Evolutionary conservation across 2,113 vertebrate species (phyloP), one percentile per base, ranked within the genome.

Genomic region (Cynoglossus semilaevis): DNA sequence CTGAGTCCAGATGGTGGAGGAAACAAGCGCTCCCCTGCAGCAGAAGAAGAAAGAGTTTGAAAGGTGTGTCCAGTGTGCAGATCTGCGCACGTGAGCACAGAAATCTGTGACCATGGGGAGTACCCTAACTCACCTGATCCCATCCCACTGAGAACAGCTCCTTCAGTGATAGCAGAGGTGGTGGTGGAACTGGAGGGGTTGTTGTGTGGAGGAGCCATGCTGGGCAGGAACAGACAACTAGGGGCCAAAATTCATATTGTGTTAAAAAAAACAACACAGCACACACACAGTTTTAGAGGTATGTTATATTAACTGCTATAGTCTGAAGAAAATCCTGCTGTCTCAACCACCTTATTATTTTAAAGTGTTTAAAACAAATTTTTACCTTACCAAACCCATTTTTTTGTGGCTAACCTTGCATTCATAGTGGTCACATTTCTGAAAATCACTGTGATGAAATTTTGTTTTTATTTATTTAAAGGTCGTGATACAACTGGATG

Each of bases 211-310:
- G 97, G 97, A 42, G 97, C 97, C 87, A 99, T 83, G 67, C 96
- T 99, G 63, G 96, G 97, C 77, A 98, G 88, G 76, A 99, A 99
- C 67, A 98, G 86, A 74, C 96, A 98, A 57, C 97, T 99, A 77
- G 5, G 7, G 37, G 45, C 48, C 35, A 17, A 2, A 37, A 4
- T 12, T 0, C 8, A 16, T 1, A 51, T 5, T 16, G n/a, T n/a
- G n/a, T n/a, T n/a, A n/a, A n/a, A n/a, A n/a, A n/a, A n/a, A n/a
- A n/a, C n/a, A n/a, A n/a, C n/a, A n/a, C n/a, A 12, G 15, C 14
- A 15, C 42, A 44, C 42, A 37, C 36, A 12, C 35, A 36, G 9
- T 7, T 9, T n/a, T n/a, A n/a, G n/a, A n/a, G 9, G 9, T 9
- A n/a, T n/a, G n/a, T n/a, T n/a, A n/a, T n/a, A n/a, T n/a, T n/a